These are phyloP conservation scores for Felis catus DNA, from an alignment of 2,113 vertebrate species.

Conservation along the genomic window DNA sequence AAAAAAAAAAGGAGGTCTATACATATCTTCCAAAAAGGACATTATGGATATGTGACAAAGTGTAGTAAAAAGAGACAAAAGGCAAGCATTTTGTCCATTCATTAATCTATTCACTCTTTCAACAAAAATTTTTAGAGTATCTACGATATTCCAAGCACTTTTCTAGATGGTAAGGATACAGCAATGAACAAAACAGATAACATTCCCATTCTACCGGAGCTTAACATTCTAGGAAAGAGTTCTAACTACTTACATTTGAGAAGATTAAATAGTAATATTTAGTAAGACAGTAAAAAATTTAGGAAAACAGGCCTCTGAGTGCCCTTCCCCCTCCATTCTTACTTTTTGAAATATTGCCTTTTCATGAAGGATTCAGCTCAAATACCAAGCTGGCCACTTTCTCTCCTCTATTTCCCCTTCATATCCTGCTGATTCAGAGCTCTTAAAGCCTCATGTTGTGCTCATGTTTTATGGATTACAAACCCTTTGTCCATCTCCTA, in stretches of 20 bases:
- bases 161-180: not conserved
- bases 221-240: not conserved
- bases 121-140: not conserved
- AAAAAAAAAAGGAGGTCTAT: not conserved
- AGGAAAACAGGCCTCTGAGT: not conserved
- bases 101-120: not conserved
- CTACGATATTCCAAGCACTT: not conserved
- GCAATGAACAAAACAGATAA: not conserved
- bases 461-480: not conserved
- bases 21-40: not conserved
- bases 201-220: not conserved
- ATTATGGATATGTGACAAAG: not conserved
- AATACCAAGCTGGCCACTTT: not conserved
- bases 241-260: not conserved
- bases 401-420: not conserved
- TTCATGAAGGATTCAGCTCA: not conserved
- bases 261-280: slow-evolving; percentile 48
- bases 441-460: not conserved
- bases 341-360: not conserved
- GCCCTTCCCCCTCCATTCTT: not conserved
- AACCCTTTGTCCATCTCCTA: not conserved
- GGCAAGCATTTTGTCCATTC: not conserved
- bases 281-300: not conserved
- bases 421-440: not conserved
- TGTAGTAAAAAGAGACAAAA: not conserved